Evolutionary conservation across 2,888 invertebrate species (phyloP), one percentile per base, ranked within the genome.

Genomic region (Caenorhabditis zanzibari): DNA sequence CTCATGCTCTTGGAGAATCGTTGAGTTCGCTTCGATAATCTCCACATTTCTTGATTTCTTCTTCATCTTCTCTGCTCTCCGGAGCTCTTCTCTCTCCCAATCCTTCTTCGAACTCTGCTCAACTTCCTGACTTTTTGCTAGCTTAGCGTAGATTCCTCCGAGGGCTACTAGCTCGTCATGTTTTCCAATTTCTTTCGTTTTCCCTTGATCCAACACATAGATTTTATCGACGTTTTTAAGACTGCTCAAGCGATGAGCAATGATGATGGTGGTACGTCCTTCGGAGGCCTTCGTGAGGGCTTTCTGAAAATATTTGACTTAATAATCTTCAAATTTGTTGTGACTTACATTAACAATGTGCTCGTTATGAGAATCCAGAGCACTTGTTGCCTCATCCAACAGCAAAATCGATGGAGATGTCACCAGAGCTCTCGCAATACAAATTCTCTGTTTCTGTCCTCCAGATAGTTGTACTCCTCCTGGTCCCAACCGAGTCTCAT

Each of bases 371-470:
- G 93, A 89, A 77, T 93, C 93, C 19, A 93, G 84, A 9, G 93
- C 93, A 83, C 92, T 92, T 0, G 93, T 93, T 2, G 93, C 93
- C 77, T 93, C 93, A 85, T 93, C 93, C 73, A 93, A 85, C 3
- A 93, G 87, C 28, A 93, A 85, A 64, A 93, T 90, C n/a, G 88
- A 88, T 1, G 93, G 93, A 41, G 92, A 90, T 7, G 92, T 85
- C 90, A 90, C 82, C 91, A 87, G 12, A 90, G 93, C 84, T 92
- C 88, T 14, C 90, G 93, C 58, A 92, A 93, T 56, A 92, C 93
- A 72, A 91, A 90, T 80, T 92, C 88, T 84, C 86, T 93, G 93
- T 76, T 93, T 93, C 86, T 93, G 93, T 0, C 93, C 93, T 28
- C 93, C 93, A 56, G 93, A 93, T 41, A 93, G 85, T 75, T 92